Conservation (phyloP, 2,113 vertebrate species). For the Sigmodon hispidus region DNA sequence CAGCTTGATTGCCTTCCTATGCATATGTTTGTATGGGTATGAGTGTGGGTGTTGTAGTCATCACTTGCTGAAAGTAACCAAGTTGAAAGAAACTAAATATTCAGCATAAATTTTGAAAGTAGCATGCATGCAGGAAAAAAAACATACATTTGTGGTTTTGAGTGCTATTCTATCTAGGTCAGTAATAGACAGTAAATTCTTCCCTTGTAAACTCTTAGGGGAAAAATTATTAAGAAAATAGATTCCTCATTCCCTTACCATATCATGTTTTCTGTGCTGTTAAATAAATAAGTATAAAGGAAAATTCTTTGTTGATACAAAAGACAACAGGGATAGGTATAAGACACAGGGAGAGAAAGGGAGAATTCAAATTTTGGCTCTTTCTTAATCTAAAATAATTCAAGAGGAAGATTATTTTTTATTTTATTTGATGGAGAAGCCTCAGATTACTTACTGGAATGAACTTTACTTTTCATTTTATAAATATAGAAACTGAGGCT, state of each 20-base stretch:
- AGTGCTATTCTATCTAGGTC: neutral
- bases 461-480: constrained; percentile 30
- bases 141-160: neutral
- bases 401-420: neutral
- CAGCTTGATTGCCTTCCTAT: no score
- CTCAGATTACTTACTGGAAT: constrained; percentile 34
- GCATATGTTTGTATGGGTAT: neutral
- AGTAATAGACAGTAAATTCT: neutral
- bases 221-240: neutral
- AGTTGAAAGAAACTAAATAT: neutral
- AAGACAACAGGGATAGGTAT: neutral
- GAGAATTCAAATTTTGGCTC: neutral
- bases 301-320: neutral
- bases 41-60: neutral
- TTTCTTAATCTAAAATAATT: neutral
- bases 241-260: neutral
- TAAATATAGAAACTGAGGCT: constrained; percentile 22
- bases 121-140: neutral
- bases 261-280: neutral
- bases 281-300: neutral
- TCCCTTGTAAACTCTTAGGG: neutral
- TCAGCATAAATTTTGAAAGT: neutral
- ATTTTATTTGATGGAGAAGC: neutral
- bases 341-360: neutral
- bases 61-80: neutral